Evolutionary conservation across 2,888 invertebrate species (phyloP).

Genomic region (Aphodius sticticus): DNA sequence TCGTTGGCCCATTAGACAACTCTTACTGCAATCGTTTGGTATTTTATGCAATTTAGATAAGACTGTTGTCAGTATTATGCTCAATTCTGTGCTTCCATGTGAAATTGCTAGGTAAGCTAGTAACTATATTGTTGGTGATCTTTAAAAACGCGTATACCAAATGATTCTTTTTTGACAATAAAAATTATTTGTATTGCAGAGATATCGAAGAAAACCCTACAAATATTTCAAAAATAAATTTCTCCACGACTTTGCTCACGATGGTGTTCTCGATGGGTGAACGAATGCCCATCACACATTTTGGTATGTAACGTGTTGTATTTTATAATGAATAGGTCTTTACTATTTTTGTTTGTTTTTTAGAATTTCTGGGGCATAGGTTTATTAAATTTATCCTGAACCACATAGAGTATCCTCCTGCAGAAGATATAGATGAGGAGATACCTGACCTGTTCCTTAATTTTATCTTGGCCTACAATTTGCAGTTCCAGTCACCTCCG

Average conservation of each 20-base stretch:
- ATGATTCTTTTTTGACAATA: slow-evolving; percentile 25
- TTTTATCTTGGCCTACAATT: slow-evolving; percentile 86
- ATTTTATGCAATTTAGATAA: slow-evolving; percentile 87
- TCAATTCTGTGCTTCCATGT: slow-evolving; percentile 88
- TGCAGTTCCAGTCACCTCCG: slow-evolving; percentile 75
- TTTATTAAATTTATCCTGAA: slow-evolving; percentile 84
- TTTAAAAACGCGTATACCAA: not conserved
- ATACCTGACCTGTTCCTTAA: slow-evolving; percentile 87
- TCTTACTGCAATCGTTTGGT: slow-evolving; percentile 85
- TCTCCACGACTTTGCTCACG: slow-evolving; percentile 83
- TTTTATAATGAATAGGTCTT: not conserved
- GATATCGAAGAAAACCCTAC: slow-evolving; percentile 82
- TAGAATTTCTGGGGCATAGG: slow-evolving; percentile 85
- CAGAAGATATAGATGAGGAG: slow-evolving; percentile 83
- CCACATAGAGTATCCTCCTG: slow-evolving; percentile 81
- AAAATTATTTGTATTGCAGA: slow-evolving; percentile 55
- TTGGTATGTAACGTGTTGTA: slow-evolving; percentile 67
- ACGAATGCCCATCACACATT: slow-evolving; percentile 86
- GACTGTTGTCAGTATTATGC: slow-evolving; percentile 80
- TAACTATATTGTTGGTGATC: no score
- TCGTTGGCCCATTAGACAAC: slow-evolving; percentile 83
- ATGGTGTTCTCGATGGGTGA: slow-evolving; percentile 93
- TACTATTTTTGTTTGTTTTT: not conserved
- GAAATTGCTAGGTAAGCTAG: slow-evolving; percentile 80
- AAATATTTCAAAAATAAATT: slow-evolving; percentile 80